Base-by-base conservation (phyloP, 2,888 invertebrate species). In the Cyclophora punctaria region DNA sequence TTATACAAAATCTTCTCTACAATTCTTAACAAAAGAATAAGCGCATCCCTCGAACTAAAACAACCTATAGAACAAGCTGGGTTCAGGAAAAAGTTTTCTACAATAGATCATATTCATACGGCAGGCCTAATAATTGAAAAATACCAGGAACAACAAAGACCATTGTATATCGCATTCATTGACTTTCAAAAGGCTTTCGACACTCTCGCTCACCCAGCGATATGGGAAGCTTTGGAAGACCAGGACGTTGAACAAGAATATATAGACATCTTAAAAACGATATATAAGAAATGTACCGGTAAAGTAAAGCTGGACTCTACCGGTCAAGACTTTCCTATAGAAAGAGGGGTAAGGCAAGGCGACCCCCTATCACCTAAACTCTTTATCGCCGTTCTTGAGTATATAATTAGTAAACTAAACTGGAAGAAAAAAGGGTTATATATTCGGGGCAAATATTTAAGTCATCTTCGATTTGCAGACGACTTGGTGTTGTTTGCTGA, bases 221-320 rank as follows among this genome's bases (percentile, higher is more conserved):
- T 43, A 47, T 34, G 50, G 44, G n/a, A 42, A 42, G n/a, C 42
- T 7, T 7, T 37, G 47, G 37, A 4, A 5, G 37, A 37, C 4
- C 63, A 62, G 48, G 60, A 60, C 2, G 37, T 63, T 4, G n/a
- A 56, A 33, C 5, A 35, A 4, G 61, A 57, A 50, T 63, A 37
- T 2, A 37, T 37, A 4, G 4, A 5, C 4, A 5, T 37, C 4
- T 5, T 37, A 37, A 37, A 37, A 37, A 2, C 1, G 4, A 5
- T 37, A 5, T 37, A 37, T 5, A 37, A 37, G 4, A 4, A 37
- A 5, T 5, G 37, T 37, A 37, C 37, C 1, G 37, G 4, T 5
- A 4, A 5, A 37, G 5, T 37, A 1, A 4, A 37, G 5, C 37
- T 37, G 4, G 37, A 37, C 4, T 5, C 4, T 4, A 37, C 4